These are phyloP conservation scores for Eleginops maclovinus DNA, from an alignment of 2,113 vertebrate species.

Conservation along the genomic window DNA sequence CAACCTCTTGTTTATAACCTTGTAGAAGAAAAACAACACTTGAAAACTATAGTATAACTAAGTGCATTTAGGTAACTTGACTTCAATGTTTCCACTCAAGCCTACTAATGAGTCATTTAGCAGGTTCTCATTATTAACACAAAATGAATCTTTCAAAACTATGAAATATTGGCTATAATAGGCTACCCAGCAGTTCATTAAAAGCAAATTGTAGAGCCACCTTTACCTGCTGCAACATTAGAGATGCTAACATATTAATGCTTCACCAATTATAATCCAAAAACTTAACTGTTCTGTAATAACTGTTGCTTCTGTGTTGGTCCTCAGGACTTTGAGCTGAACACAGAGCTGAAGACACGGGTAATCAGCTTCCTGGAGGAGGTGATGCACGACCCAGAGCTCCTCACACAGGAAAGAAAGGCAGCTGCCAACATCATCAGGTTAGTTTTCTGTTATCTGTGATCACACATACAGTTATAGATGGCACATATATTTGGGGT, in stretches of 20 bases:
- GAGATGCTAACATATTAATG: too few species aligned
- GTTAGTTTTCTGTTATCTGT: conserved; percentile 69
- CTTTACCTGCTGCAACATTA: too few species aligned
- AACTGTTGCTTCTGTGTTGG: conserved; percentile 34
- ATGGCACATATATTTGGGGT: conserved; percentile 13
- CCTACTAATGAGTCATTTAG: too few species aligned
- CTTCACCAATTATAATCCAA: too few species aligned
- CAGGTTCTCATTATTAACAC: too few species aligned
- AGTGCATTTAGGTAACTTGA: too few species aligned
- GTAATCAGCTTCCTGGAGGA: conserved; percentile 96
- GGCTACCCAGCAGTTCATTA: too few species aligned
- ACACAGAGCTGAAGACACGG: conserved; percentile 89
- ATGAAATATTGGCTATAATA: too few species aligned
- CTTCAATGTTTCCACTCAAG: too few species aligned
- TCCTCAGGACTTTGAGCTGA: conserved; percentile 93
- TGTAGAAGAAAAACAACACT: conserved; percentile 7
- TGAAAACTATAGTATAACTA: background rate
- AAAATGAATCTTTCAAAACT: too few species aligned
- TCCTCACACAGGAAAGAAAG: conserved; percentile 96
- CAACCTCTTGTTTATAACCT: background rate
- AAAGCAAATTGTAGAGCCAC: too few species aligned
- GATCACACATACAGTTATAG: conserved; percentile 5
- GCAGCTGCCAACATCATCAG: conserved; percentile 97
- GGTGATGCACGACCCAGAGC: conserved; percentile 95
- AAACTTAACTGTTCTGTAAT: conserved; percentile 21